These are phyloP conservation scores for Drosophila neoperkinsi DNA, from an alignment of 2,888 invertebrate genomes.

Conservation along the genomic window DNA sequence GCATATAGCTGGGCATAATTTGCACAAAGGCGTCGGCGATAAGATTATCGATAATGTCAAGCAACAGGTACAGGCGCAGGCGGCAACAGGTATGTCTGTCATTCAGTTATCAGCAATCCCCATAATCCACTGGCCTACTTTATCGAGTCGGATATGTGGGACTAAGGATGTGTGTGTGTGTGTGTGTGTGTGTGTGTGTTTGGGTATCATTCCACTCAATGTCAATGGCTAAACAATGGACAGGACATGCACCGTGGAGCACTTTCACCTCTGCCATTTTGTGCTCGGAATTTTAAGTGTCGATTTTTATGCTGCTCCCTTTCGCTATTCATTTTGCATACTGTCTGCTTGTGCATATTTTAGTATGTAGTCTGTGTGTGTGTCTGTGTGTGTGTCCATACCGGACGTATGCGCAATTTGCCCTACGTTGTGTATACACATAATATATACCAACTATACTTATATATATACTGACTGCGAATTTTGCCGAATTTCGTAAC, in stretches of 20 bases:
- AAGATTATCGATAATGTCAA: constrained; percentile 83
- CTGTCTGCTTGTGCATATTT: background rate
- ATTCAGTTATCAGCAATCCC: constrained; percentile 20
- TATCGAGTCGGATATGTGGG: background rate
- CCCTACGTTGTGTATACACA: background rate
- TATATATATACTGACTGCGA: background rate
- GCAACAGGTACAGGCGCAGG: constrained; percentile 83
- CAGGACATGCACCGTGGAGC: constrained; percentile 18
- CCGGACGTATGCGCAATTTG: constrained; percentile 29
- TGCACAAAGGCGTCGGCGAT: constrained; percentile 70
- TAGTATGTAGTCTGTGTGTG: background rate
- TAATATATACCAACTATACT: background rate
- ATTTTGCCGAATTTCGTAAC: constrained; percentile 20
- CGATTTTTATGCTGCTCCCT: constrained; percentile 2
- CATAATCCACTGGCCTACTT: constrained; percentile 15
- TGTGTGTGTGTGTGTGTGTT: constrained; percentile 1
- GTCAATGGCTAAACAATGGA: constrained; percentile 24
- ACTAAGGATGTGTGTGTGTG: background rate
- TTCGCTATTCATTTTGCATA: constrained; percentile 8
- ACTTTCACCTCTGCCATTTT: constrained; percentile 28
- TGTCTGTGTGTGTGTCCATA: background rate
- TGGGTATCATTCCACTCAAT: constrained; percentile 18
- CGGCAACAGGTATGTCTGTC: constrained; percentile 85
- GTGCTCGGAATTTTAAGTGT: constrained; percentile 8
- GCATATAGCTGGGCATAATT: constrained; percentile 73